These are phyloP conservation scores for Megamerina dolium DNA, from an alignment of 2,888 invertebrate species.

Conservation along the genomic window DNA sequence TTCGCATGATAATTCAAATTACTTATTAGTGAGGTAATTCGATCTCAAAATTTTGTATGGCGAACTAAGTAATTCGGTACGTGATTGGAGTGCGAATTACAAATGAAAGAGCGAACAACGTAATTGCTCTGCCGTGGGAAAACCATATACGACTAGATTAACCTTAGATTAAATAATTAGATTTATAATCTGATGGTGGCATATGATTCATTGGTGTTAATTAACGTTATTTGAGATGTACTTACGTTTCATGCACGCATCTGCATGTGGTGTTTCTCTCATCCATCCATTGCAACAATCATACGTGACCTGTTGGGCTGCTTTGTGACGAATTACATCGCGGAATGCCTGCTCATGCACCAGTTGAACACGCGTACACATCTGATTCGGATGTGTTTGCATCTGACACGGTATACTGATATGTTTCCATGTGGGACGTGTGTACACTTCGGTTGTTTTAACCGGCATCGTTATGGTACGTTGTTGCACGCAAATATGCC, in stretches of 20 bases:
- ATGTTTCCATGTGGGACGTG: slow-evolving; percentile 53
- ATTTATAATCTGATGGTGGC: too few species aligned
- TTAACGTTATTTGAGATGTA: too few species aligned
- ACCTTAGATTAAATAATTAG: too few species aligned
- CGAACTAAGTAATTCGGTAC: too few species aligned
- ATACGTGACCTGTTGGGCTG: slow-evolving; percentile 51
- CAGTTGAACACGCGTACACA: slow-evolving; percentile 54
- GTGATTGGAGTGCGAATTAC: too few species aligned
- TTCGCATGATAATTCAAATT: too few species aligned
- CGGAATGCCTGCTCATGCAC: slow-evolving; percentile 54
- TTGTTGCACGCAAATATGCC: slow-evolving; percentile 54
- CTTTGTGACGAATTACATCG: slow-evolving; percentile 51
- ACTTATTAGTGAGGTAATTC: too few species aligned
- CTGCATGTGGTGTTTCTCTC: slow-evolving; percentile 52
- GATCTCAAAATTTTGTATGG: too few species aligned
- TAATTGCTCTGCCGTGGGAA: too few species aligned
- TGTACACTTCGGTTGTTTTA: slow-evolving; percentile 52
- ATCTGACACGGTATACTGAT: slow-evolving; percentile 51
- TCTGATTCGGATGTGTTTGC: slow-evolving; percentile 49
- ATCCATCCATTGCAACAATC: slow-evolving; percentile 61
- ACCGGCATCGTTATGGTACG: slow-evolving; percentile 52
- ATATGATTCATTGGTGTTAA: too few species aligned
- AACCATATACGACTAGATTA: too few species aligned
- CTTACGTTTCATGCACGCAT: slow-evolving; percentile 61
- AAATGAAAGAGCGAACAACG: too few species aligned